Percentiles rank a stretch among this genome's conserved stretches.
Conservation (phyloP, 2,888 invertebrate genomes). For the Tribolium freemani region DNA sequence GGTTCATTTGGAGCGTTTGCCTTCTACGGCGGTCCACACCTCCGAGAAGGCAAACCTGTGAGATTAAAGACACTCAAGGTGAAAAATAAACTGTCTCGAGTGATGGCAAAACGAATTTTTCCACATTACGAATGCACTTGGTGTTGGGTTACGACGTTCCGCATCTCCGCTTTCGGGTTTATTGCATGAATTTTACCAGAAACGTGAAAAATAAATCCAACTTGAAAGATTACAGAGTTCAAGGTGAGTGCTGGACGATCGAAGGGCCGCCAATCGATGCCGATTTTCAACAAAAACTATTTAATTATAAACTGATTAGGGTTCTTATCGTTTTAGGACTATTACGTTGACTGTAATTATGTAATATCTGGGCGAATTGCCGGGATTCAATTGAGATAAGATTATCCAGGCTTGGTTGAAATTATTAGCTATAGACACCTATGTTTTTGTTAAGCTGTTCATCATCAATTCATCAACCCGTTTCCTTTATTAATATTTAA, state of each 20-base stretch:
- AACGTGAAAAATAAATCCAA: background rate
- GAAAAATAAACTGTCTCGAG: background rate
- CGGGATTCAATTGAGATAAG: background rate
- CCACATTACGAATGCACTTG: background rate
- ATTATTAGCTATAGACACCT: background rate
- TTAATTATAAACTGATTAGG: background rate
- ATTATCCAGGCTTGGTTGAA: background rate
- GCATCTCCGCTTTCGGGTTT: background rate
- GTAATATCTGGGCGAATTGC: background rate
- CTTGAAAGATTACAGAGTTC: background rate
- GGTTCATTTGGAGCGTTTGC: conserved; percentile 1
- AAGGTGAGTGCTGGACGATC: background rate
- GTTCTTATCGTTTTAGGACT: background rate
- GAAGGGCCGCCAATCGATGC: background rate
- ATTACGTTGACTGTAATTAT: background rate
- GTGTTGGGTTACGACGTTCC: background rate
- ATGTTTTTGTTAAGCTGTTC: no score
- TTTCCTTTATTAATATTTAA: background rate
- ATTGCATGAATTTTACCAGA: background rate
- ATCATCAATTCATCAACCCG: no score
- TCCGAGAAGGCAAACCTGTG: background rate
- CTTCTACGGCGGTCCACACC: background rate
- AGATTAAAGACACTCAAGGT: background rate
- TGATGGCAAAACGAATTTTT: background rate
- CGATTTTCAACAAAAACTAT: background rate